Base-by-base conservation (phyloP, 2,797 vertebrate species). In the Semaprochilodus insignis region DNA sequence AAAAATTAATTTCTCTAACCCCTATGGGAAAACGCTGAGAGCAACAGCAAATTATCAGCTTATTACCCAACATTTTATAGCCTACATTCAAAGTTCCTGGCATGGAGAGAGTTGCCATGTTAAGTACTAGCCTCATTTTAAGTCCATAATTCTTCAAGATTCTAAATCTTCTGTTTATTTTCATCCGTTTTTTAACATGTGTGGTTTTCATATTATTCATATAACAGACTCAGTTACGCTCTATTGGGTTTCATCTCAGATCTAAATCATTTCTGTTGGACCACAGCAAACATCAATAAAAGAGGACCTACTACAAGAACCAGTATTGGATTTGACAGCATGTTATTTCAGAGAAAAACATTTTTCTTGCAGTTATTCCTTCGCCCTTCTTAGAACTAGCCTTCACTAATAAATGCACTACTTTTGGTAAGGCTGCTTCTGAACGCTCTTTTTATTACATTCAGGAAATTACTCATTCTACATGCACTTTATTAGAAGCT, bases 201-300 rank as follows among this genome's bases (percentile, higher is more conserved):
- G 21, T 17, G 72, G 54, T 70, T 76, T 67, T 17, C 36, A n/a
- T 60, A 51, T 76, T 75, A 69, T 60, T 81, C 48, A 71, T 63
- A 21, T 34, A 60, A 23, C 21, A 82, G 66, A 34, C 51, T 31
- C 3, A 11, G 67, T 34, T 27, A 36, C 17, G 25, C 52, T 31
- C 16, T 57, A 11, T 13, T 73, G 52, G 51, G 48, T 3, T 73
- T 73, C n/a, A 21, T 76, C 57, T 60, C 66, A 77, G 25, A 74
- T 78, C 70, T 51, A 17, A 78, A 82, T 74, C n/a, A 31, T 57
- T 21, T 23, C 2, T 14, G 62, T 81, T 21, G 57, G 52, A 71
- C 31, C 44, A 10, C 40, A 69, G 16, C 51, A 52, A 21, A n/a
- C 19, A 21, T 54, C 55, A 84, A 84, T 85, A 84, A 84, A 85